Percentiles rank a stretch among this genome's conserved stretches.
phyloP scores from a whole-genome alignment of 2,113 vertebrate species.

The Chelonoidis abingdonii region DNA sequence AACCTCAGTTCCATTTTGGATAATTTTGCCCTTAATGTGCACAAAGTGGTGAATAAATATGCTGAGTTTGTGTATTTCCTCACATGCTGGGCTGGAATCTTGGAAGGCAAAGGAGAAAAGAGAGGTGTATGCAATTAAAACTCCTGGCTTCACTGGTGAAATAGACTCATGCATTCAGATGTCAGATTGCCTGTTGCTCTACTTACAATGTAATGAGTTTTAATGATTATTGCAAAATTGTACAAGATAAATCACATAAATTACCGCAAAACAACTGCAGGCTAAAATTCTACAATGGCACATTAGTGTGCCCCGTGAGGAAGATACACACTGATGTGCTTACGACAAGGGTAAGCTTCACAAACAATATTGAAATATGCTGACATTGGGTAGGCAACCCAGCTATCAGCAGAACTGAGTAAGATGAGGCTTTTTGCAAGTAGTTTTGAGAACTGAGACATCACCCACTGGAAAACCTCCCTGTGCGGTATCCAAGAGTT shows the following conservation, averaged over 20 bases:
- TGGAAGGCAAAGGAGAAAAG: background rate
- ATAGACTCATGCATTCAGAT: constrained; percentile 22
- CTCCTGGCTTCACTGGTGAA: background rate
- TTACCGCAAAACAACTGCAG: background rate
- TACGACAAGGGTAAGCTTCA: background rate
- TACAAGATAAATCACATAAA: constrained; percentile 26
- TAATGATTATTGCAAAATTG: constrained; percentile 29
- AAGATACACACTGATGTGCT: background rate
- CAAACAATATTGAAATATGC: background rate
- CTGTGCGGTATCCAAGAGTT: background rate
- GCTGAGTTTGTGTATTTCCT: background rate
- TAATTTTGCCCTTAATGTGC: background rate
- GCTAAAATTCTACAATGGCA: background rate
- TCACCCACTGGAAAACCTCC: background rate
- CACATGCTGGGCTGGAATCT: background rate
- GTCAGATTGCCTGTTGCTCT: background rate
- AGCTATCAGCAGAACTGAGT: background rate
- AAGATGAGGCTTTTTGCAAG: background rate
- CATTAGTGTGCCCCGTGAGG: background rate
- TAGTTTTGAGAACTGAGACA: background rate
- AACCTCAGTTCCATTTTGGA: background rate
- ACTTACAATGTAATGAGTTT: constrained; percentile 14
- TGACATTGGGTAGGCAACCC: too few relatives aligned
- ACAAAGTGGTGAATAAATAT: background rate
- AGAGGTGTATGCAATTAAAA: background rate